Evolutionary conservation across 1,140 invertebrate species (phyloP), one percentile per base, ranked within the genome.

Genomic region (Cydia strobilella): DNA sequence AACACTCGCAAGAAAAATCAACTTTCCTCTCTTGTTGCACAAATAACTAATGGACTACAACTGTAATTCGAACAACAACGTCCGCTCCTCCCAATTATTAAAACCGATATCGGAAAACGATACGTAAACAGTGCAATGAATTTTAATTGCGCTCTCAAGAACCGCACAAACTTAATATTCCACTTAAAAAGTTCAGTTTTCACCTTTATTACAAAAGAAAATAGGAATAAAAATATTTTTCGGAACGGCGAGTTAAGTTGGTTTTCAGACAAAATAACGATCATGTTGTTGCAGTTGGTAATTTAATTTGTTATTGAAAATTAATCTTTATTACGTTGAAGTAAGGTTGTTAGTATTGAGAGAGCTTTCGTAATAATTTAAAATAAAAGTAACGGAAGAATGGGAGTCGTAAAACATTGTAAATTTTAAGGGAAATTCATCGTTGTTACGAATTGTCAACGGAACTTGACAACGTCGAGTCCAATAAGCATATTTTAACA

Each of bases 61-160:
- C n/a, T n/a, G n/a, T n/a, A n/a, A n/a, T n/a, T 59, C 18, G 54
- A 23, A 59, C 20, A 23, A 12, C 9, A 59, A 9, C 54, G 20
- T 59, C 12, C 20, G 20, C 9, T 59, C 54, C 54, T 59, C 54
- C 20, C 18, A 59, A 59, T 59, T 59, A 23, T 45, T 59, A 59
- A 59, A 59, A 59, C 54, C 54, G 54, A 59, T 59, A 59, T 59
- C 20, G 54, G 54, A 59, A 59, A 59, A 59, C 54, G 54, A 59
- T 59, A 59, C 7, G 54, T 59, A 59, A 59, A 59, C 54, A 59
- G 0, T 23, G 54, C 54, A 59, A 59, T 59, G 54, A 59, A 59
- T 59, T 59, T 59, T 59, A 59, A 59, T 59, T 59, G 18, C 51
- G 51, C 18, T 59, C 54, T 59, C 20, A 59, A 45, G 6, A 20